Evolutionary conservation across 1,140 invertebrate species (phyloP).

Genomic region (Drosophila ficusphila): DNA sequence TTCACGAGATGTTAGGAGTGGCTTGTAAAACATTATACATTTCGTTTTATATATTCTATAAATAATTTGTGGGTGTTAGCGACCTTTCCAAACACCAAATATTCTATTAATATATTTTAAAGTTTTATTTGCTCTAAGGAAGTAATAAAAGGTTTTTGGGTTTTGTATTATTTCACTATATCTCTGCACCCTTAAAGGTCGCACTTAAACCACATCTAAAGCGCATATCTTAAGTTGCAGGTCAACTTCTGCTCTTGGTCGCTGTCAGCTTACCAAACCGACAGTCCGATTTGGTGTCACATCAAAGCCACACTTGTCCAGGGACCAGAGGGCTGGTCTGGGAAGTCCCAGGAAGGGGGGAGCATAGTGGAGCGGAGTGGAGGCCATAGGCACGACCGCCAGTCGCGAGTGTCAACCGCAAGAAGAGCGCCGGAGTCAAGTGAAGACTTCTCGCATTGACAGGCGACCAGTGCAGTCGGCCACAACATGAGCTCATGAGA

Average conservation of each 20-base stretch:
- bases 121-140: no score
- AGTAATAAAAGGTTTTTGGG: no score
- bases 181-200: no score
- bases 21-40: no score
- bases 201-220: neutral
- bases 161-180: no score
- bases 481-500: constrained; percentile 7
- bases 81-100: no score
- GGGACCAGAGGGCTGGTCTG: constrained; percentile 3
- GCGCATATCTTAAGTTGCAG: neutral
- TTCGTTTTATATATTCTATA: no score
- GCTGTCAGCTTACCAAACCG: constrained; percentile 3
- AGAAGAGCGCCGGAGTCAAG: constrained; percentile 48
- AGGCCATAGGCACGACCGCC: constrained; percentile 50
- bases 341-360: neutral
- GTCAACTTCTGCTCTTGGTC: neutral
- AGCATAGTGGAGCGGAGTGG: neutral
- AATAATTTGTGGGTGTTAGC: no score
- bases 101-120: no score
- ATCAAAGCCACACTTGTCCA: constrained; percentile 40
- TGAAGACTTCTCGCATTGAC: constrained; percentile 64
- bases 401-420: constrained; percentile 61
- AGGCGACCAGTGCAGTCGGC: constrained; percentile 45
- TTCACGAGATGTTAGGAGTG: no score
- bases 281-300: constrained; percentile 13